These are phyloP conservation scores for Todiramphus chloris DNA, from an alignment of 2,113 vertebrate species.

Conservation along the genomic window DNA sequence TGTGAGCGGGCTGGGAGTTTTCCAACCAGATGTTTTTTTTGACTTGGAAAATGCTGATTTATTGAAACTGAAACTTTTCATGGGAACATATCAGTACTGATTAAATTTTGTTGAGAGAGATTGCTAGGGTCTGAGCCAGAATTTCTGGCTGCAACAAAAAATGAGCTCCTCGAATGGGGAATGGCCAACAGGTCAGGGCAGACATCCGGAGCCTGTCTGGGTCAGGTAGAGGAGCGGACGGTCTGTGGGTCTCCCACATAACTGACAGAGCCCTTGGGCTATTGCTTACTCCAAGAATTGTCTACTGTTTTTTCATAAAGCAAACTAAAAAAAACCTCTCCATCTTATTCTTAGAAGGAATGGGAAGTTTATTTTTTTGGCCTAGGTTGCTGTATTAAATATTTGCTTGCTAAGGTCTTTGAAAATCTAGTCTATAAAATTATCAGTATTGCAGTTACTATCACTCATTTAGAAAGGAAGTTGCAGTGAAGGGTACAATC, in stretches of 20 bases:
- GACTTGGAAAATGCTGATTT: conserved; percentile 56
- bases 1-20: conserved; percentile 41
- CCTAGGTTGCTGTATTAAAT: background rate
- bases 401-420: background rate
- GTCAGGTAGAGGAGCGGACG: background rate
- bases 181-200: conserved; percentile 39
- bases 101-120: conserved; percentile 61
- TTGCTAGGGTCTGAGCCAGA: conserved; percentile 39
- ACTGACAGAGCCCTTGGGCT: background rate
- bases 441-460: background rate
- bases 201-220: conserved; percentile 40
- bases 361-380: background rate
- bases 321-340: background rate
- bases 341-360: background rate
- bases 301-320: background rate
- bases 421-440: background rate
- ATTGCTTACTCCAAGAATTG: background rate
- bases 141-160: conserved; percentile 19
- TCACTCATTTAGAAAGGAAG: background rate
- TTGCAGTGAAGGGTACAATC: background rate
- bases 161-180: background rate
- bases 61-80: conserved; percentile 66
- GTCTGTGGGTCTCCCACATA: background rate
- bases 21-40: conserved; percentile 47
- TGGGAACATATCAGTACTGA: conserved; percentile 66